Percentiles rank a stretch among this genome's conserved stretches.
phyloP scores from a whole-genome alignment of 2,888 invertebrate genomes.

The Chesias legatella region DNA sequence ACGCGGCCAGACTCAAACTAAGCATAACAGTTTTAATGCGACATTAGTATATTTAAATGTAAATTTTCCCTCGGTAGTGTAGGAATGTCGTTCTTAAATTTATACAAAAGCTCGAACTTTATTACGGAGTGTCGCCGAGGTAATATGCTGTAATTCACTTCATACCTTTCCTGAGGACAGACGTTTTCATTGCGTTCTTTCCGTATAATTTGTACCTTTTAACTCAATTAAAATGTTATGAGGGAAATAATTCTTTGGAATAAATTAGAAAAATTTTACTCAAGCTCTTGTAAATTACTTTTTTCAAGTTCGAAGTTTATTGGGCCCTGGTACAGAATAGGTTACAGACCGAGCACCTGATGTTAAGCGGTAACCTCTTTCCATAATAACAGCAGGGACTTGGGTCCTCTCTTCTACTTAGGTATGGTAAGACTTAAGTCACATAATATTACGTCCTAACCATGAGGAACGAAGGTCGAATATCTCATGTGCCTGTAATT shows the following conservation, averaged over 20 bases:
- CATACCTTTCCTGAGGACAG: conserved; percentile 27
- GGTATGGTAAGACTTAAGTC: no score
- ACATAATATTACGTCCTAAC: no score
- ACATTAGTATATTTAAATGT: conserved; percentile 15
- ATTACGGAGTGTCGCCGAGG: conserved; percentile 34
- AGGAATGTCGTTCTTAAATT: conserved; percentile 30
- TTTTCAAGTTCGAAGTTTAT: conserved; percentile 7
- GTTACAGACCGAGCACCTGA: no score
- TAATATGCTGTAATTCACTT: conserved; percentile 39
- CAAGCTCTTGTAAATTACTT: conserved; percentile 9
- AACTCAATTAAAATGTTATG: conserved; percentile 27
- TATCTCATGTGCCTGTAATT: no score
- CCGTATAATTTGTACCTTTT: conserved; percentile 26
- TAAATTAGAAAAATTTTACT: conserved; percentile 6
- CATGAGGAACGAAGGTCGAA: no score
- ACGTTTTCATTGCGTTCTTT: conserved; percentile 24
- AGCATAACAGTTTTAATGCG: conserved; percentile 19
- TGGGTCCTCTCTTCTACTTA: no score
- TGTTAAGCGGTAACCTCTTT: no score
- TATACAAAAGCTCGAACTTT: conserved; percentile 32
- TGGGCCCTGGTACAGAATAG: no score
- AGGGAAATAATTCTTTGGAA: conserved; percentile 9
- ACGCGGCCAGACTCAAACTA: background rate
- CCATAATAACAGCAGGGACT: no score
- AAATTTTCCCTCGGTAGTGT: conserved; percentile 11